phyloP scores from a whole-genome alignment of 2,797 vertebrate genomes.

The Cheirogaleus major region DNA sequence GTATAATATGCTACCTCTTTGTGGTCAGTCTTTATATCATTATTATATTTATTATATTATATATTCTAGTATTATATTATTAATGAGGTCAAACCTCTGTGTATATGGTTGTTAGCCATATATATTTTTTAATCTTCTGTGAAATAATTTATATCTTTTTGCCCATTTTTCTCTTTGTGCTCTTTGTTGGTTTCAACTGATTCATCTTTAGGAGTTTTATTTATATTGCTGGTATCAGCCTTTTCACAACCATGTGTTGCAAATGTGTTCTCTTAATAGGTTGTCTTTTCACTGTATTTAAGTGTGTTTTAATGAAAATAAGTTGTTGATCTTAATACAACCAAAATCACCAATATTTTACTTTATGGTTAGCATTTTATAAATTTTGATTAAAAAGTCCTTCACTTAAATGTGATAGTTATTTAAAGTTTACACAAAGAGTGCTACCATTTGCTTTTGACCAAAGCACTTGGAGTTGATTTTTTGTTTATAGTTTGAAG shows the following conservation, averaged over 20 bases:
- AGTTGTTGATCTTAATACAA: not conserved
- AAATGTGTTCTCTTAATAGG: not conserved
- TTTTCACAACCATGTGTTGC: not conserved
- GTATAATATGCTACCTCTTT: not conserved
- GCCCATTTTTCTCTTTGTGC: not conserved
- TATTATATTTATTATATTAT: not conserved
- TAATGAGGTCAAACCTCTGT: not conserved
- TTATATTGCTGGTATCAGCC: not conserved
- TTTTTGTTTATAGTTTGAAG: not conserved
- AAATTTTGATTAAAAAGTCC: not conserved
- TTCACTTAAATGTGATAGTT: not conserved
- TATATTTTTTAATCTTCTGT: not conserved
- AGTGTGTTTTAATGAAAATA: not conserved
- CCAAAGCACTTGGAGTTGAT: not conserved
- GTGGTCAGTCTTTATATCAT: not conserved
- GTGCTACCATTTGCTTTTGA: conserved; percentile 35
- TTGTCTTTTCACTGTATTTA: not conserved
- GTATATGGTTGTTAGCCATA: not conserved
- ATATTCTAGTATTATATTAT: not conserved
- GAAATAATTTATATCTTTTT: not conserved
- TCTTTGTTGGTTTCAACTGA: not conserved
- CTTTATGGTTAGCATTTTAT: not conserved
- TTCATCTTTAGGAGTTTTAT: not conserved
- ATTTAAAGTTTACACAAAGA: not conserved
- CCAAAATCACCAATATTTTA: not conserved